phyloP scores from a whole-genome alignment of 1,140 invertebrate genomes.

The Limonius californicus region DNA sequence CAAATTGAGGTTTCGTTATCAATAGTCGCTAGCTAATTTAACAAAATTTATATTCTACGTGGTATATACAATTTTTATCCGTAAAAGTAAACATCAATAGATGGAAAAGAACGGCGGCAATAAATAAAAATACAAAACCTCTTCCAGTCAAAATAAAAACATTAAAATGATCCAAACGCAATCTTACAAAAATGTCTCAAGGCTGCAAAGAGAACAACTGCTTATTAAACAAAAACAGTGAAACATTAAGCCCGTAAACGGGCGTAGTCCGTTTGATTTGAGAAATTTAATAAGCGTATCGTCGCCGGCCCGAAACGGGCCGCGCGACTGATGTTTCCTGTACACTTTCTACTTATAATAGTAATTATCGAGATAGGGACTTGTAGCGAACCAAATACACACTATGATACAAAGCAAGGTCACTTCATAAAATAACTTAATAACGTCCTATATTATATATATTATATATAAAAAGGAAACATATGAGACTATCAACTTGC shows the following conservation, averaged over 20 bases:
- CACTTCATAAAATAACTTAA: slow-evolving; percentile 47
- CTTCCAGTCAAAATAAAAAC: neutral
- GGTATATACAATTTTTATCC: neutral
- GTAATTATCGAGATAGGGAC: slow-evolving; percentile 20
- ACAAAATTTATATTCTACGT: slow-evolving; percentile 10
- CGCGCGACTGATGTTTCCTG: neutral
- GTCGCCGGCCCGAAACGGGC: slow-evolving; percentile 2
- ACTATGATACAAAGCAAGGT: slow-evolving; percentile 47
- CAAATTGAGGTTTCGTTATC: slow-evolving; percentile 25
- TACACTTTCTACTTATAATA: slow-evolving; percentile 17
- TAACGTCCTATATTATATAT: slow-evolving; percentile 33
- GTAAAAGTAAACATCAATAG: neutral
- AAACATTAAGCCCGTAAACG: slow-evolving; percentile 22
- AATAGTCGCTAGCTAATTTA: slow-evolving; percentile 10
- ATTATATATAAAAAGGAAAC: slow-evolving; percentile 34
- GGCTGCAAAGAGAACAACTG: slow-evolving; percentile 27
- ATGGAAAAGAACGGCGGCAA: neutral
- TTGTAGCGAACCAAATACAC: slow-evolving; percentile 37
- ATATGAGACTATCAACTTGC: slow-evolving; percentile 21
- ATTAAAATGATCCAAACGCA: too few species aligned
- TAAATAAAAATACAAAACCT: slow-evolving; percentile 4
- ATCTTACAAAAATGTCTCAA: slow-evolving; percentile 28
- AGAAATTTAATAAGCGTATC: slow-evolving; percentile 25
- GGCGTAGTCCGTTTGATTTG: slow-evolving; percentile 11
- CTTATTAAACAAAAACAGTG: slow-evolving; percentile 10